Percentiles rank a stretch among this genome's conserved stretches.
Evolutionary conservation across 2,888 invertebrate genomes (phyloP).

Genomic region (Tillus elongatus): DNA sequence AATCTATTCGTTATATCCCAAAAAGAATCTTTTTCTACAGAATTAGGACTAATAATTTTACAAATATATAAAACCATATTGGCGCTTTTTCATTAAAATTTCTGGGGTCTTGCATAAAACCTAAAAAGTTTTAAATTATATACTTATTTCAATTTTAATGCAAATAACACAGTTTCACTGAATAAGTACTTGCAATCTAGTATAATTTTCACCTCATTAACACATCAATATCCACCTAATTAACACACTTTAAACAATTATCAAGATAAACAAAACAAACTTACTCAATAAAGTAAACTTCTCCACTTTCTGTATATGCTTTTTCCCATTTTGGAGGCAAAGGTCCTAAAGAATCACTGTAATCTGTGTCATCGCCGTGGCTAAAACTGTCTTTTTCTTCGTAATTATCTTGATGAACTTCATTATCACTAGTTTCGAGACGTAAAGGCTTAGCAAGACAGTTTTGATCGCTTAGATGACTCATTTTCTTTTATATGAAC

Average conservation of each 20-base stretch:
- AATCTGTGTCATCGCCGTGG: constrained; percentile 42
- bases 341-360: constrained; percentile 77
- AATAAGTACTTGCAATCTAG: too few species aligned
- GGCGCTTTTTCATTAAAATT: too few species aligned
- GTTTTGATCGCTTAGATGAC: constrained; percentile 39
- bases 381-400: constrained; percentile 35
- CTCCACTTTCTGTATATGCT: constrained; percentile 92
- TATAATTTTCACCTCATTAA: too few species aligned
- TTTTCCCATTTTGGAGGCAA: constrained; percentile 96
- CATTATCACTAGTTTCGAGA: constrained; percentile 38
- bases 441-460: constrained; percentile 38
- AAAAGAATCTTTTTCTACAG: too few species aligned
- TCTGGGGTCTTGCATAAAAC: too few species aligned
- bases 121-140: too few species aligned
- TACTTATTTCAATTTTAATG: too few species aligned
- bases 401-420: constrained; percentile 30
- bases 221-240: neutral
- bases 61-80: too few species aligned
- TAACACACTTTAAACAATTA: constrained; percentile 4
- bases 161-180: too few species aligned
- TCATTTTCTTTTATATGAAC: constrained; percentile 37
- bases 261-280: constrained; percentile 40
- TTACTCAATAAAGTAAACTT: constrained; percentile 96
- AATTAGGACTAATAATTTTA: too few species aligned
- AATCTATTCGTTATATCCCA: too few species aligned